Conservation (phyloP, 2,113 vertebrate species). For the Coracopsis vasa region DNA sequence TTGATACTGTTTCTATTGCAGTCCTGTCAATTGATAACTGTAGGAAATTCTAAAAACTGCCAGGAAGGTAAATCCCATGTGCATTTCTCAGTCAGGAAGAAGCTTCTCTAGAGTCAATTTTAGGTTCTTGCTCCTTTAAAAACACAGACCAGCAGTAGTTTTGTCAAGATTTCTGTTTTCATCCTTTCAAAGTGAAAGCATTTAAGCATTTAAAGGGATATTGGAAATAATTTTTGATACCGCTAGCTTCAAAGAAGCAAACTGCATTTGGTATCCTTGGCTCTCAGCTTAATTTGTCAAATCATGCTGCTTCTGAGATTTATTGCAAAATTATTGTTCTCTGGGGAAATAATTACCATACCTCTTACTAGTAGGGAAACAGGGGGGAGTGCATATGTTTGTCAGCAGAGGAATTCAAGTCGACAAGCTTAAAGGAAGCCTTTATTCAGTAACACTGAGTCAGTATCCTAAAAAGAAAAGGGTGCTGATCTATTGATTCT, state of each 20-base stretch:
- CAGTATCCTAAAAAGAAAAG: neutral
- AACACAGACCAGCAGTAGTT: neutral
- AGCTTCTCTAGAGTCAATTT: neutral
- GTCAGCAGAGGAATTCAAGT: slow-evolving; percentile 37
- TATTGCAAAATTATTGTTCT: slow-evolving; percentile 69
- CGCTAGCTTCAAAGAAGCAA: slow-evolving; percentile 34
- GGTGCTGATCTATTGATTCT: neutral
- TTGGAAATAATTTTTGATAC: slow-evolving; percentile 46
- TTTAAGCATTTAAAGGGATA: slow-evolving; percentile 43
- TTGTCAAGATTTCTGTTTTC: neutral
- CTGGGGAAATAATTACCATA: slow-evolving; percentile 70
- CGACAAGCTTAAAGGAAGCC: neutral
- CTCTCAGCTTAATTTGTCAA: slow-evolving; percentile 66
- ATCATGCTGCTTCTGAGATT: slow-evolving; percentile 67
- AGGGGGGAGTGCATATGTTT: slow-evolving; percentile 13
- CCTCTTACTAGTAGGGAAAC: neutral
- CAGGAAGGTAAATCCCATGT: neutral
- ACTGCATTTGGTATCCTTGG: slow-evolving; percentile 53
- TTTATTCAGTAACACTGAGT: neutral
- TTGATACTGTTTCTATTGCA: neutral
- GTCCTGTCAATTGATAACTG: neutral
- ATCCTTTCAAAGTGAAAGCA: neutral
- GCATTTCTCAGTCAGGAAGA: neutral
- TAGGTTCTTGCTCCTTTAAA: neutral
- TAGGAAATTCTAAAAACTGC: neutral